Percentiles rank a stretch among this genome's conserved stretches.
Evolutionary conservation across 35 echinoderm and acorn worm species (phyloP).

Genomic region (Apostichopus parvimensis): DNA sequence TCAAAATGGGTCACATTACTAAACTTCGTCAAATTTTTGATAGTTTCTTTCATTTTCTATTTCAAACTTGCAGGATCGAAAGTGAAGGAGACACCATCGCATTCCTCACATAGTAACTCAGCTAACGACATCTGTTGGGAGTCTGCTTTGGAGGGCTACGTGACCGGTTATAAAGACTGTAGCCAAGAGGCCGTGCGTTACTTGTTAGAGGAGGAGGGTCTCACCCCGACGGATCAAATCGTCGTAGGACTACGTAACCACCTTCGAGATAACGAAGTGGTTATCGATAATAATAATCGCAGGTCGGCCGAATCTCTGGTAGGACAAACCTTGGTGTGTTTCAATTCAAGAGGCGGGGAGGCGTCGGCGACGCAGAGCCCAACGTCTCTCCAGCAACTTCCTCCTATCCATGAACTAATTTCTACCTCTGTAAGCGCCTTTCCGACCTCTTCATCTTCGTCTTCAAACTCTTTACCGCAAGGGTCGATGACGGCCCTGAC

Average conservation of each 20-base stretch:
- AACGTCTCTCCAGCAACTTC: slow-evolving; percentile 34
- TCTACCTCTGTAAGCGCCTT: slow-evolving; percentile 44
- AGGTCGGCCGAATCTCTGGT: slow-evolving; percentile 5
- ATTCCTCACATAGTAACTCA: slow-evolving; percentile 46
- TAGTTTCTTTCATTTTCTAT: not conserved
- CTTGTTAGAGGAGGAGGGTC: slow-evolving; percentile 51
- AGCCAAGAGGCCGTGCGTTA: slow-evolving; percentile 54
- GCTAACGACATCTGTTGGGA: slow-evolving; percentile 45
- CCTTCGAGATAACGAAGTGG: slow-evolving; percentile 41
- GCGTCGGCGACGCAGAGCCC: slow-evolving; percentile 7
- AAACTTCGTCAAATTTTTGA: not conserved
- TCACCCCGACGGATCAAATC: slow-evolving; percentile 45
- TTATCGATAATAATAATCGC: slow-evolving; percentile 46
- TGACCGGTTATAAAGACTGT: slow-evolving; percentile 53
- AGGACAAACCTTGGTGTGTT: slow-evolving; percentile 55
- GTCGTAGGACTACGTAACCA: slow-evolving; percentile 51
- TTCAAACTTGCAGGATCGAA: slow-evolving; percentile 15
- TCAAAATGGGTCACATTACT: too few species aligned
- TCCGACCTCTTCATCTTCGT: slow-evolving; percentile 17
- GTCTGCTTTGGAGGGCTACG: slow-evolving; percentile 50
- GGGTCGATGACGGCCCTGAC: slow-evolving; percentile 51
- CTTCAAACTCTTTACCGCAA: slow-evolving; percentile 48
- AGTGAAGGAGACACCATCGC: slow-evolving; percentile 34
- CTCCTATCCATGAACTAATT: slow-evolving; percentile 55
- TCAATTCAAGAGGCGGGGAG: not conserved